These are phyloP conservation scores for Lasioglossum albipes DNA, from an alignment of 1,140 invertebrate genomes.

Conservation along the genomic window DNA sequence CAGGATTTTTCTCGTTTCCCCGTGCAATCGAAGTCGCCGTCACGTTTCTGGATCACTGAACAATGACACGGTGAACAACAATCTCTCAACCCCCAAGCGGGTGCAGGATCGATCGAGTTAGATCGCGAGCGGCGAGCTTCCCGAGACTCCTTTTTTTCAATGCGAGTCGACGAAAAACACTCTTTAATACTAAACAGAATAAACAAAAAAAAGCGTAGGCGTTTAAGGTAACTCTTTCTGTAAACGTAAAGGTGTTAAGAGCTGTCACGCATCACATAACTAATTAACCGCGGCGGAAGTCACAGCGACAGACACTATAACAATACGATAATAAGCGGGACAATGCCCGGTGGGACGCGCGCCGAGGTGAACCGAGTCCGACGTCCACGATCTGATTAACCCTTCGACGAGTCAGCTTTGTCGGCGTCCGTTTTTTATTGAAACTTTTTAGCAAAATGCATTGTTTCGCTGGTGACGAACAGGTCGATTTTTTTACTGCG, in stretches of 20 bases:
- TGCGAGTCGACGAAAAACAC: slow-evolving; percentile 24
- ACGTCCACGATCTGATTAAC: background rate
- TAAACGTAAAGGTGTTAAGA: slow-evolving; percentile 55
- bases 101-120: background rate
- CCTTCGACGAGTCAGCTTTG: background rate
- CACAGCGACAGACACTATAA: slow-evolving; percentile 41
- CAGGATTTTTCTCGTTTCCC: no score
- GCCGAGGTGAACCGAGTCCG: slow-evolving; percentile 15
- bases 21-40: slow-evolving; percentile 3
- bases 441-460: no score
- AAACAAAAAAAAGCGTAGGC: slow-evolving; percentile 27
- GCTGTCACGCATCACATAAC: slow-evolving; percentile 50
- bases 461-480: no score
- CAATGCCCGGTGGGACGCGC: slow-evolving; percentile 35
- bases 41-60: slow-evolving; percentile 15
- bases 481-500: no score
- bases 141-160: slow-evolving; percentile 21
- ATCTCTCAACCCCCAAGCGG: background rate
- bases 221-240: slow-evolving; percentile 53
- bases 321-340: slow-evolving; percentile 43
- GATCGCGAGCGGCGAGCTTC: slow-evolving; percentile 29
- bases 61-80: background rate
- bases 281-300: slow-evolving; percentile 33
- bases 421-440: no score
- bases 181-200: slow-evolving; percentile 30